Evolutionary conservation across 2,797 vertebrate species (phyloP).

Genomic region (Acestrorhynchus altus): DNA sequence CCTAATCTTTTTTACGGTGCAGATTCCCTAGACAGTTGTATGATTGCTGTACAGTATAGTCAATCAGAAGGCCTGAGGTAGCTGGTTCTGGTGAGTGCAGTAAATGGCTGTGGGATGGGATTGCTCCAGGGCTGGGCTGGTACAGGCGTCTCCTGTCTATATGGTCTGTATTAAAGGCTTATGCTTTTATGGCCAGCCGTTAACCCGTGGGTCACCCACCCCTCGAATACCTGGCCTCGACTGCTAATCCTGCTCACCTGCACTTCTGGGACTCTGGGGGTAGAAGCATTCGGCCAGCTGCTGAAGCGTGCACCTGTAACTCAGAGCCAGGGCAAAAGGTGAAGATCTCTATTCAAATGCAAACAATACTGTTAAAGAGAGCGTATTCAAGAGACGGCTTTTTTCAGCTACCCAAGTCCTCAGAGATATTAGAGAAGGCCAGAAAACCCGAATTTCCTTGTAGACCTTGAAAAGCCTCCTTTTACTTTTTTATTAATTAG

Average conservation of each 20-base stretch:
- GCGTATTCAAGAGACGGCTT: not conserved
- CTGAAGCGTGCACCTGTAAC: conserved; percentile 13
- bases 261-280: not conserved
- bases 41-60: not conserved
- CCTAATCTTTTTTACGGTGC: not conserved
- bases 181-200: conserved; percentile 51
- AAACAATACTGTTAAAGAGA: not conserved
- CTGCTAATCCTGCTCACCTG: conserved; percentile 54
- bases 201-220: conserved; percentile 34
- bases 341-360: conserved; percentile 10
- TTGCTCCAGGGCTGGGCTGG: conserved; percentile 50
- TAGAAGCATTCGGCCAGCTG: not conserved
- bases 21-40: not conserved
- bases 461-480: no score
- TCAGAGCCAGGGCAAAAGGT: not conserved
- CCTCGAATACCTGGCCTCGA: conserved; percentile 29
- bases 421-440: no score
- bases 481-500: no score
- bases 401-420: not conserved
- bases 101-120: not conserved
- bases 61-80: conserved; percentile 26
- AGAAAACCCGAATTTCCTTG: no score
- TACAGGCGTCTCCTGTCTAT: conserved; percentile 45
- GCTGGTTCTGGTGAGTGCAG: not conserved
- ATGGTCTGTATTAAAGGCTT: conserved; percentile 48